phyloP scores from a whole-genome alignment of 2,113 vertebrate genomes.

The Myrmecobius fasciatus region DNA sequence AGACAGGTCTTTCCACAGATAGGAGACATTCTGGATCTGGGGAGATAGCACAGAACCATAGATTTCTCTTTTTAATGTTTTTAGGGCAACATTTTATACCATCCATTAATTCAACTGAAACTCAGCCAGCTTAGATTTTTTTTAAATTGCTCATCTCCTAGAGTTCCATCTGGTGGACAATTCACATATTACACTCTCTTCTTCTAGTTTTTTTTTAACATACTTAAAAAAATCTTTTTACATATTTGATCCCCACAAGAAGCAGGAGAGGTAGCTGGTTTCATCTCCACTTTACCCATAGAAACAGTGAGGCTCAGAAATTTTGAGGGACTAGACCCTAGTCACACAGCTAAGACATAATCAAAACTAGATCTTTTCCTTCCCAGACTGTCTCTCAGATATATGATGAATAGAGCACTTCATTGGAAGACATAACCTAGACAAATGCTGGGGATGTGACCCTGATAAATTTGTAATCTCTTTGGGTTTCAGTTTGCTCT shows the following conservation, averaged over 20 bases:
- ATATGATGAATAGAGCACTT: background rate
- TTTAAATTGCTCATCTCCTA: background rate
- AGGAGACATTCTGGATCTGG: background rate
- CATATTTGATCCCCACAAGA: background rate
- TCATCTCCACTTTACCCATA: background rate
- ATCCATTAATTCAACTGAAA: background rate
- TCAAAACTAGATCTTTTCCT: background rate
- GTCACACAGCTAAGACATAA: background rate
- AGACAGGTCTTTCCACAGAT: background rate
- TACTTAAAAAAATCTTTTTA: background rate
- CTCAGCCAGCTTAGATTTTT: background rate
- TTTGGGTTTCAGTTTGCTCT: background rate
- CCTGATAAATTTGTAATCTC: background rate
- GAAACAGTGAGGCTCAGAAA: background rate
- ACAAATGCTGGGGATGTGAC: background rate
- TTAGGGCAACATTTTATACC: background rate
- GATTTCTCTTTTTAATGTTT: background rate
- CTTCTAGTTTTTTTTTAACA: background rate
- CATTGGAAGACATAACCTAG: background rate
- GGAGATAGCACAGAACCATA: background rate
- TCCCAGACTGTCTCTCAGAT: background rate
- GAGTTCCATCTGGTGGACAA: background rate
- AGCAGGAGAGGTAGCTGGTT: background rate
- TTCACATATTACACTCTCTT: background rate
- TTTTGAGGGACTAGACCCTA: background rate